These are phyloP conservation scores for Danaus plexippus DNA, from an alignment of 1,140 invertebrate genomes.

Conservation along the genomic window DNA sequence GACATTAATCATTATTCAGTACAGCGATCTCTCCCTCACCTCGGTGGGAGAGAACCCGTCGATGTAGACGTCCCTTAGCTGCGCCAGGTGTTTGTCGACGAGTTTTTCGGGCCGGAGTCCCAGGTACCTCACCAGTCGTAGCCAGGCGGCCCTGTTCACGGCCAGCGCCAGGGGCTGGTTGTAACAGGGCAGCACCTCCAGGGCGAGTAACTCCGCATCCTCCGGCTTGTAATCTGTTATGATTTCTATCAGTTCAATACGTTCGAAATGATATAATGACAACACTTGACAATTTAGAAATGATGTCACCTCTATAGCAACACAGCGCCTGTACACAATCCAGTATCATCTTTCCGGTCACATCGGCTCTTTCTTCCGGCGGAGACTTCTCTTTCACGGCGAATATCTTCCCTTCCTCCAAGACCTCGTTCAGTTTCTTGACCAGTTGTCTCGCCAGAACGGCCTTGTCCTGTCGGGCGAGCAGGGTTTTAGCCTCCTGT, in stretches of 20 bases:
- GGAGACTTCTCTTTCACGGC: slow-evolving; percentile 46
- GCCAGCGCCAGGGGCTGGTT: slow-evolving; percentile 79
- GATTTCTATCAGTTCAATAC: no score
- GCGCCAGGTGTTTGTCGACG: slow-evolving; percentile 68
- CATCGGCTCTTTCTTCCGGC: slow-evolving; percentile 48
- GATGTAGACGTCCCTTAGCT: slow-evolving; percentile 76
- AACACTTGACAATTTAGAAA: neutral
- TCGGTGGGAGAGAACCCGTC: slow-evolving; percentile 72
- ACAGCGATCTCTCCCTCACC: slow-evolving; percentile 42
- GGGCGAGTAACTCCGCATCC: slow-evolving; percentile 71
- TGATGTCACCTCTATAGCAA: slow-evolving; percentile 53
- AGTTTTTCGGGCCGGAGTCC: slow-evolving; percentile 73
- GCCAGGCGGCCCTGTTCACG: slow-evolving; percentile 73
- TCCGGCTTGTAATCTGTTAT: slow-evolving; percentile 56
- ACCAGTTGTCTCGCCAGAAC: slow-evolving; percentile 46
- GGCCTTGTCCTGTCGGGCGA: slow-evolving; percentile 39
- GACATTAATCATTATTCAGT: no score
- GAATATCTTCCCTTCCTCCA: slow-evolving; percentile 63
- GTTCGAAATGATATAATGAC: no score
- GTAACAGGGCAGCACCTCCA: slow-evolving; percentile 76
- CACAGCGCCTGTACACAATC: slow-evolving; percentile 71
- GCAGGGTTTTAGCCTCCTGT: slow-evolving; percentile 39
- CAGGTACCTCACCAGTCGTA: slow-evolving; percentile 74
- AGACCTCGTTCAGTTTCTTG: slow-evolving; percentile 49
- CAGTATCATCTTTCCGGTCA: slow-evolving; percentile 64